Conservation (phyloP, 2,797 vertebrate species). For the Setipinna tenuifilis region DNA sequence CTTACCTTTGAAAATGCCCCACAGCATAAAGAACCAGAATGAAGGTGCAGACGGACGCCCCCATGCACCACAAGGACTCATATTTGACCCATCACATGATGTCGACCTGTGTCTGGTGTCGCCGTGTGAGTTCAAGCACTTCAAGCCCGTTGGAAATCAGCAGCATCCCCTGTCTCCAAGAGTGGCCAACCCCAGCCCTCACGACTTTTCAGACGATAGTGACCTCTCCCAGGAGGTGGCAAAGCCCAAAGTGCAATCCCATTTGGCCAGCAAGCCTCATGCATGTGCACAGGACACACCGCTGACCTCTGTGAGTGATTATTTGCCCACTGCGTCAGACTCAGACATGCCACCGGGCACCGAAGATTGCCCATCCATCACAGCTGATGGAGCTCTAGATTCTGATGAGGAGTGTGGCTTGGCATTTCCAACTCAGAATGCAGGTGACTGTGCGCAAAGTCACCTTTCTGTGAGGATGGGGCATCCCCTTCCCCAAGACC, state of each 20-base stretch:
- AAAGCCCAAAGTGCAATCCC: constrained; percentile 40
- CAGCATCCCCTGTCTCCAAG: constrained; percentile 61
- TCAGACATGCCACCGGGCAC: constrained; percentile 77
- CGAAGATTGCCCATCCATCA: constrained; percentile 85
- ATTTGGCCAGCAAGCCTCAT: constrained; percentile 27
- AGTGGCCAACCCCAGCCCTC: constrained; percentile 66
- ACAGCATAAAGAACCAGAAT: constrained; percentile 66
- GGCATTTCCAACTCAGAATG: constrained; percentile 53
- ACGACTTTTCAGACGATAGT: constrained; percentile 77
- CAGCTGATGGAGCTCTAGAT: constrained; percentile 82
- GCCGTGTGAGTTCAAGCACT: constrained; percentile 94
- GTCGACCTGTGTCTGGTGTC: constrained; percentile 95
- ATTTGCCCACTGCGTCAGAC: constrained; percentile 79
- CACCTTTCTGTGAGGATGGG: constrained; percentile 40
- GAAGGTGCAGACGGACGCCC: constrained; percentile 69
- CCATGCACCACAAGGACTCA: constrained; percentile 61
- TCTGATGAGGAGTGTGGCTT: constrained; percentile 82
- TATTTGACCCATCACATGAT: constrained; percentile 81
- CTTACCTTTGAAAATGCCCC: constrained; percentile 79
- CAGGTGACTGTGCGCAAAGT: constrained; percentile 59
- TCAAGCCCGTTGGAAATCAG: constrained; percentile 69
- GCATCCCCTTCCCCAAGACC: constrained; percentile 74
- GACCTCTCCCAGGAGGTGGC: constrained; percentile 80
- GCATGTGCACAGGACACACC: constrained; percentile 68
- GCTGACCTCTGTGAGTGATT: constrained; percentile 85